Conservation (phyloP, 2,888 invertebrate genomes). For the Noctuana brunneofusca region DNA sequence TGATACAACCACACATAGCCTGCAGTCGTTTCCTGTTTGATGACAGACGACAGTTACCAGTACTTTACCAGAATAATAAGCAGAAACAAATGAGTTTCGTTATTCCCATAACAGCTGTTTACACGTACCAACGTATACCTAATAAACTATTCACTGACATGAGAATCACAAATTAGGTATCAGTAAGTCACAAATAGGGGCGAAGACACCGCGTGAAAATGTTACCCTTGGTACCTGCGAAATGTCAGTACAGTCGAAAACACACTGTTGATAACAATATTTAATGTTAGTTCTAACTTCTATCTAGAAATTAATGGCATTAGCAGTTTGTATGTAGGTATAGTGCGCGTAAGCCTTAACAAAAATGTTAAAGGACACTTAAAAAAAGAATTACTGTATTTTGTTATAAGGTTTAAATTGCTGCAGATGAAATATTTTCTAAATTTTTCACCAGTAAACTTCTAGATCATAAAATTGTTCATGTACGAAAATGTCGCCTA, state of each 20-base stretch:
- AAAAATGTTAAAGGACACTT: no score
- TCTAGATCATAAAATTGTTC: no score
- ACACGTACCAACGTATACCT: not conserved
- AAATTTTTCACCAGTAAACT: no score
- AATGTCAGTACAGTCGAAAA: not conserved
- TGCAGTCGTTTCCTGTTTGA: not conserved
- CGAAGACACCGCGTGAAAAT: not conserved
- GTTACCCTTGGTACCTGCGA: slow-evolving; percentile 3
- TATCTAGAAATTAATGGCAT: no score
- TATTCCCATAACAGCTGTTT: not conserved
- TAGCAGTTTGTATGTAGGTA: no score
- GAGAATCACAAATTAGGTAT: slow-evolving; percentile 21
- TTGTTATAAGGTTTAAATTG: no score
- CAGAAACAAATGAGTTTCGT: not conserved
- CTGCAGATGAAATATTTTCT: no score
- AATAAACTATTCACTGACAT: slow-evolving; percentile 15
- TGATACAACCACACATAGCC: not conserved
- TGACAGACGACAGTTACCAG: not conserved
- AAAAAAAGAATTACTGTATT: no score
- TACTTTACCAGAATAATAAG: not conserved
- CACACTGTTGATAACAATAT: not conserved
- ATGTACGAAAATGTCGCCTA: no score
- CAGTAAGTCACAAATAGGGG: slow-evolving; percentile 21
- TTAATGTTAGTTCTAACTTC: not conserved
- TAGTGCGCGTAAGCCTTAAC: no score